Percentiles rank a stretch among this genome's conserved stretches.
Evolutionary conservation across 2,797 vertebrate species (phyloP).

Genomic region (Neoniphon sammara): DNA sequence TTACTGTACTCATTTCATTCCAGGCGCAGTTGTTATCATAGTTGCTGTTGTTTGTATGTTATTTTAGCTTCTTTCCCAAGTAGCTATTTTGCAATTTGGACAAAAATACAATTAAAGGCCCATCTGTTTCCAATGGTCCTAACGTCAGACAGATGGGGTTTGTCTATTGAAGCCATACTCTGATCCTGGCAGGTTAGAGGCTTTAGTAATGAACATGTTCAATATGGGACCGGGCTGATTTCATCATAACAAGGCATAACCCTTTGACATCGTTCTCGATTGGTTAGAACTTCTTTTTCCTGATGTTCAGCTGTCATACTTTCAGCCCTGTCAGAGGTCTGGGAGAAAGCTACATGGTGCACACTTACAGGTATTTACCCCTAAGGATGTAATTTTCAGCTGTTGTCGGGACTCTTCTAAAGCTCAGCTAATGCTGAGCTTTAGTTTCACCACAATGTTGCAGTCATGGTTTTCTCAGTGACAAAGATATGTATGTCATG

Average conservation of each 20-base stretch:
- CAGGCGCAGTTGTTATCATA: conserved; percentile 96
- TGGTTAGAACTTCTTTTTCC: conserved; percentile 76
- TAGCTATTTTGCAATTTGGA: conserved; percentile 99
- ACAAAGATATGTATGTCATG: conserved; percentile 25
- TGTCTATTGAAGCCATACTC: conserved; percentile 92
- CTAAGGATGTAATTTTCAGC: conserved; percentile 36
- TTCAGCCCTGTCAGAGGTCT: conserved; percentile 56
- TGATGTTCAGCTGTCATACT: conserved; percentile 68
- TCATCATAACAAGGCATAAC: conserved; percentile 72
- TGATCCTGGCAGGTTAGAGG: conserved; percentile 87
- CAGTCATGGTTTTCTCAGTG: conserved; percentile 28
- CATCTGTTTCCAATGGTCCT: conserved; percentile 98
- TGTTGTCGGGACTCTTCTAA: conserved; percentile 12
- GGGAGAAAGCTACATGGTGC: conserved; percentile 19
- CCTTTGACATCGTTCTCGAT: conserved; percentile 55
- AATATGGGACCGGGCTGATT: conserved; percentile 77
- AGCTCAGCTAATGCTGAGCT: conserved; percentile 17
- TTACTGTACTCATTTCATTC: conserved; percentile 90
- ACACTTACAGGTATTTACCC: conserved; percentile 30
- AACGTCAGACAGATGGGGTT: conserved; percentile 92
- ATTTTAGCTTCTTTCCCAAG: conserved; percentile 98
- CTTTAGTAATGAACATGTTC: conserved; percentile 80
- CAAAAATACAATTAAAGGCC: conserved; percentile 97
- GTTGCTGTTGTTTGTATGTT: conserved; percentile 99
- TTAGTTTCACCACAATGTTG: conserved; percentile 8